Percentiles rank a stretch among this genome's conserved stretches.
Evolutionary conservation across 2,113 vertebrate species (phyloP).

Genomic region (Erythrocercus mccallii): DNA sequence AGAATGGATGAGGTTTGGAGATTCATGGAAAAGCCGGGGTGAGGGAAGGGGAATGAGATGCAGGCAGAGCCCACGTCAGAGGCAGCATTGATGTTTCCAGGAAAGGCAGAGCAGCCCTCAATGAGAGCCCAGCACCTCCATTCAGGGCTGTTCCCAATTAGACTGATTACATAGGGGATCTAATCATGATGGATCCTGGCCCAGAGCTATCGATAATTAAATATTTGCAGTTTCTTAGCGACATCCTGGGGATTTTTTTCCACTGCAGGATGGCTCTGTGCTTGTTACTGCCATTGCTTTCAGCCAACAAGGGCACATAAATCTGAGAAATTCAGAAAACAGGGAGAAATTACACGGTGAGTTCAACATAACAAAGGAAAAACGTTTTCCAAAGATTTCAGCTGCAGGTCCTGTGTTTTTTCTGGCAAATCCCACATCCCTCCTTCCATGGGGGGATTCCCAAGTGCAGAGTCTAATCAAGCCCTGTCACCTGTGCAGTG

Average conservation of each 20-base stretch:
- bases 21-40: background rate
- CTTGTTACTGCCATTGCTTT: background rate
- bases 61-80: background rate
- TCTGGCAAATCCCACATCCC: background rate
- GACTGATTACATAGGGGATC: background rate
- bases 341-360: background rate
- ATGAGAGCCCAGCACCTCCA: background rate
- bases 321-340: background rate
- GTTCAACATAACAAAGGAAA: background rate
- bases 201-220: background rate
- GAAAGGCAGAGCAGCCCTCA: background rate
- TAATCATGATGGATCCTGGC: background rate
- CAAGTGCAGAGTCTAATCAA: background rate
- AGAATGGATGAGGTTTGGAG: background rate
- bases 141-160: background rate
- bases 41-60: background rate
- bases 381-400: background rate
- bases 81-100: background rate
- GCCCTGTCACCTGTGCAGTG: background rate
- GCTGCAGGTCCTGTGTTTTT: background rate
- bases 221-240: background rate
- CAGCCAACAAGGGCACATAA: background rate
- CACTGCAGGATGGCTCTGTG: background rate
- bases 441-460: background rate
- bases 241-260: background rate